These are phyloP conservation scores for Pecten maximus DNA, from an alignment of 2,888 invertebrate genomes.

Conservation along the genomic window DNA sequence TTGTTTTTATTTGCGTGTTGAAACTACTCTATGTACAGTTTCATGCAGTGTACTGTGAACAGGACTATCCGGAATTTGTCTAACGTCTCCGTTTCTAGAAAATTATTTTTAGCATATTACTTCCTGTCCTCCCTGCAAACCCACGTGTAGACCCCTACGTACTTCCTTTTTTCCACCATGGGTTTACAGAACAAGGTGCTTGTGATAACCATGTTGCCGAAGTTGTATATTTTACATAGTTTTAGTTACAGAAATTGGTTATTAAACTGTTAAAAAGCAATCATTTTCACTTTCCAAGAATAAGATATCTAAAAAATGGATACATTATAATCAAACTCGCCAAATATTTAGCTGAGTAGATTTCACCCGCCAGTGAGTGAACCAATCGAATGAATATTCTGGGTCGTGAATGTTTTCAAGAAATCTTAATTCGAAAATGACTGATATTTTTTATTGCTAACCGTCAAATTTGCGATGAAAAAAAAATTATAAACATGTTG, in stretches of 20 bases:
- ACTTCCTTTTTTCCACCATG: constrained; percentile 76
- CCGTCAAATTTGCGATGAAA: too few species aligned
- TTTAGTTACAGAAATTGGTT: background rate
- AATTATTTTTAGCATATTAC: background rate
- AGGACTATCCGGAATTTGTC: constrained; percentile 33
- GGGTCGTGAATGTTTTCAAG: too few species aligned
- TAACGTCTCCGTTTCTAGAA: constrained; percentile 15
- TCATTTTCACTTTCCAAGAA: background rate
- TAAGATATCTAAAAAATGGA: background rate
- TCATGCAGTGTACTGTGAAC: background rate
- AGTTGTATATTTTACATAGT: background rate
- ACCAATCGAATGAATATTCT: too few species aligned
- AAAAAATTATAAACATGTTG: too few species aligned
- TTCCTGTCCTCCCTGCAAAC: constrained; percentile 56
- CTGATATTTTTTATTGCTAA: too few species aligned
- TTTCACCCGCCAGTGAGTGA: too few species aligned
- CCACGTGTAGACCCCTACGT: constrained; percentile 63
- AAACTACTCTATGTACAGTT: too few species aligned
- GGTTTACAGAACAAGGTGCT: constrained; percentile 75
- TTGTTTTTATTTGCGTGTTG: too few species aligned
- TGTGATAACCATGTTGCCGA: background rate
- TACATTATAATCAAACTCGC: background rate
- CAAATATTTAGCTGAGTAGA: too few species aligned
- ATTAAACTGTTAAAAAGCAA: background rate
- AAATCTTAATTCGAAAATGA: too few species aligned